Evolutionary conservation across 2,888 invertebrate genomes (phyloP).

Genomic region (Sceliomorpha sp.): DNA sequence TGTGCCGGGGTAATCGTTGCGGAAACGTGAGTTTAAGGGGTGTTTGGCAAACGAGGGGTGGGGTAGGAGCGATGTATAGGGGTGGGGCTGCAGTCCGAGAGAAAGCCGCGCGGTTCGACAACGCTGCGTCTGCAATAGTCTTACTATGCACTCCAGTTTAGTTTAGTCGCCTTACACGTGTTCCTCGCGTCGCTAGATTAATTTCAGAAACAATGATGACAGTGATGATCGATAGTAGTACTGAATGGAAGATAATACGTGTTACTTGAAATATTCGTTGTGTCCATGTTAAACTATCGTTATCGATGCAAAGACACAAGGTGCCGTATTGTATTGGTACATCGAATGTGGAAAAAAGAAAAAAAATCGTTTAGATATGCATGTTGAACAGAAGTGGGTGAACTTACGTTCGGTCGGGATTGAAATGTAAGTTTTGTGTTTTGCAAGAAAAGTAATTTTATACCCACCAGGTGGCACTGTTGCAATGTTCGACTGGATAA

Average conservation of each 20-base stretch:
- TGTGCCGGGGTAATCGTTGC: conserved; percentile 25
- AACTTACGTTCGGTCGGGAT: too few relatives aligned
- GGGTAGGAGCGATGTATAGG: conserved; percentile 56
- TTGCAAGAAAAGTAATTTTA: too few relatives aligned
- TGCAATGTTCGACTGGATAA: too few relatives aligned
- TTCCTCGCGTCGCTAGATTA: conserved; percentile 9
- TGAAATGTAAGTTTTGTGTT: too few relatives aligned
- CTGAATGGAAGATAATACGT: conserved; percentile 4
- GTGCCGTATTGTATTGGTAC: neutral
- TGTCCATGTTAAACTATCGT: too few relatives aligned
- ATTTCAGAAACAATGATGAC: conserved; percentile 22
- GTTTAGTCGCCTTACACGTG: conserved; percentile 31
- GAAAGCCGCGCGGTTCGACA: conserved; percentile 22
- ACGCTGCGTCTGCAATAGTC: conserved; percentile 66
- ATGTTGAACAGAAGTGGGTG: too few relatives aligned
- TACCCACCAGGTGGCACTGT: too few relatives aligned
- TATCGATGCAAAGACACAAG: too few relatives aligned
- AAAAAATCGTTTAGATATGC: too few relatives aligned
- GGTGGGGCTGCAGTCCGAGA: conserved; percentile 28
- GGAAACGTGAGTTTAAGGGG: conserved; percentile 52
- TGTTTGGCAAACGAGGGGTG: conserved; percentile 29
- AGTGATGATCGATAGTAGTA: conserved; percentile 15
- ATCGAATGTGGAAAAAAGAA: too few relatives aligned
- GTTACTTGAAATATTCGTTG: neutral
- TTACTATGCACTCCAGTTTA: conserved; percentile 67